Evolutionary conservation across 64 coral and sea anemone genomes (phyloP).

Genomic region (Astreopora myriophthalma): DNA sequence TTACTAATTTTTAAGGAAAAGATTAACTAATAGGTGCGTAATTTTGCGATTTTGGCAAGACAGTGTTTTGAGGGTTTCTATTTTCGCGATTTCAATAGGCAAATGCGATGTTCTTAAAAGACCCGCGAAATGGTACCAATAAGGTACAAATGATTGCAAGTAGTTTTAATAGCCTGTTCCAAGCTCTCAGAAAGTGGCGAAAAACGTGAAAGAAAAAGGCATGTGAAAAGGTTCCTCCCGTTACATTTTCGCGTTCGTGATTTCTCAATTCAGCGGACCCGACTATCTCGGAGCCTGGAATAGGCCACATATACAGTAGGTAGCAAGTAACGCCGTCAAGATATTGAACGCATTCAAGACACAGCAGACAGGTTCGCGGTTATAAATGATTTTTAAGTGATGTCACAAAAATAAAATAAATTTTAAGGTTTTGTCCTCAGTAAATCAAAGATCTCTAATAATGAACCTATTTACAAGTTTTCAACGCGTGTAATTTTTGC

Average conservation of each 20-base stretch:
- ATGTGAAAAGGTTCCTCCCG: not conserved
- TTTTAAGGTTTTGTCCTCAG: not conserved
- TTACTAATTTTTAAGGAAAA: not conserved
- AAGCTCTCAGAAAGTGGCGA: not conserved
- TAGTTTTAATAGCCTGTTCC: too few species aligned
- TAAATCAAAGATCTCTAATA: not conserved
- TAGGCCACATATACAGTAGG: not conserved
- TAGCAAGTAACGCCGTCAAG: not conserved
- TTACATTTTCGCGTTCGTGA: not conserved
- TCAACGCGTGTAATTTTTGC: not conserved
- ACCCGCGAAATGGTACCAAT: too few species aligned
- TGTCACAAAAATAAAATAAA: not conserved
- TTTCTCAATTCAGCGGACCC: too few species aligned
- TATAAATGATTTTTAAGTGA: not conserved
- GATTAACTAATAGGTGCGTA: too few species aligned
- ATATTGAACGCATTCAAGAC: not conserved
- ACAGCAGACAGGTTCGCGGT: not conserved
- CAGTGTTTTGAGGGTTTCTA: not conserved
- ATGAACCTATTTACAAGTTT: not conserved
- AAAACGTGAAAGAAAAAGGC: not conserved
- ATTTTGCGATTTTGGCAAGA: too few species aligned
- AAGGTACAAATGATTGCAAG: not conserved
- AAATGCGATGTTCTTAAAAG: not conserved
- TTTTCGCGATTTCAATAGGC: not conserved
- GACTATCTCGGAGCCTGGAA: not conserved